Conservation (phyloP, 30 jellyfish, hydroid and myxozoan species). For the Aurelia aurita region DNA sequence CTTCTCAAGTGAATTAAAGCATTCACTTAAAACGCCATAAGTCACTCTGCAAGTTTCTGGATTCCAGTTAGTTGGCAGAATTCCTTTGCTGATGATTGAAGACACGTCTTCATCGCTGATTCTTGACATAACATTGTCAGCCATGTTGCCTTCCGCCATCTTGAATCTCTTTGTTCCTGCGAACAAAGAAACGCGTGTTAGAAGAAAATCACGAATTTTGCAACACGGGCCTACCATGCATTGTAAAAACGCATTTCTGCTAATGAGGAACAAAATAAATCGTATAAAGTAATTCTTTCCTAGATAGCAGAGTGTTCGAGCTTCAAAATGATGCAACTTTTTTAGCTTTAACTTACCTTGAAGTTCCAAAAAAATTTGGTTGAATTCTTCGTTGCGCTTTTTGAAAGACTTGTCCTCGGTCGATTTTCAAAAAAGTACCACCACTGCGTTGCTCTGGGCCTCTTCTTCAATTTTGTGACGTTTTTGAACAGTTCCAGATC, state of each 20-base stretch:
- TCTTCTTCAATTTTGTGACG: too few relatives aligned
- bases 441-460: too few relatives aligned
- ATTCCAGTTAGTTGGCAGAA: slow-evolving; percentile 5
- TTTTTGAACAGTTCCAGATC: too few relatives aligned
- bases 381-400: slow-evolving; percentile 9
- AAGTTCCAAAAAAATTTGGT: slow-evolving; percentile 7
- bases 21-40: neutral
- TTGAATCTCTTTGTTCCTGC: slow-evolving; percentile 15
- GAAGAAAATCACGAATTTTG: neutral
- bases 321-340: neutral
- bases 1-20: too few relatives aligned
- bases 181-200: neutral
- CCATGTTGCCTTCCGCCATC: slow-evolving; percentile 2
- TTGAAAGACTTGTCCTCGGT: neutral
- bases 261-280: too few relatives aligned
- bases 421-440: too few relatives aligned
- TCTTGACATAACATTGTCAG: neutral
- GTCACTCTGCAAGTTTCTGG: slow-evolving; percentile 11
- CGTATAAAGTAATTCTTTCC: too few relatives aligned
- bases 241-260: too few relatives aligned
- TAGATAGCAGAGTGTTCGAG: too few relatives aligned
- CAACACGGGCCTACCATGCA: too few relatives aligned
- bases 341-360: neutral
- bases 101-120: neutral
- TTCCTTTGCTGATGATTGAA: neutral